phyloP scores from a whole-genome alignment of 2,888 invertebrate species.

The Oligia fasciuncula region DNA sequence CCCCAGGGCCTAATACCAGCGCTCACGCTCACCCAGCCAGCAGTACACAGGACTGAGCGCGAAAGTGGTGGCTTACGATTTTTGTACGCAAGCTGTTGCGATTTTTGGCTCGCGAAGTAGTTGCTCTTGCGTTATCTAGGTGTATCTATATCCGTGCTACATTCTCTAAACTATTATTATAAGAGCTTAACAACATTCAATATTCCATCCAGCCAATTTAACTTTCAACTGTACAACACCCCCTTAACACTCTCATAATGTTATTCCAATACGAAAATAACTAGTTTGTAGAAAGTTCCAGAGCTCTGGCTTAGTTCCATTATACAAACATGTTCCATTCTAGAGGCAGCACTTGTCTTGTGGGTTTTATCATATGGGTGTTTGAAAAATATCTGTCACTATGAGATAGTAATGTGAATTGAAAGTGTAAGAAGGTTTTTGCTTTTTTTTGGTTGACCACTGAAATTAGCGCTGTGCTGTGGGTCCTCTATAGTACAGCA shows the following conservation, averaged over 20 bases:
- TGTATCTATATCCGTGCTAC: too few relatives aligned
- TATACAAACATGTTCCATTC: slow-evolving; percentile 36
- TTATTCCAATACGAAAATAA: slow-evolving; percentile 63
- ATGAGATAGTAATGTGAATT: not conserved
- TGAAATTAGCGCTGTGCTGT: not conserved
- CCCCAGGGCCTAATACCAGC: too few relatives aligned
- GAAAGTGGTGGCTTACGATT: too few relatives aligned
- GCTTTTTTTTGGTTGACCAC: not conserved
- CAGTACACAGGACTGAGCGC: too few relatives aligned
- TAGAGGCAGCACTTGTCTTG: slow-evolving; percentile 27
- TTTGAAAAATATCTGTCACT: slow-evolving; percentile 1
- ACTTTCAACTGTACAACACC: slow-evolving; percentile 22
- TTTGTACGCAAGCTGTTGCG: too few relatives aligned
- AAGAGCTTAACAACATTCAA: slow-evolving; percentile 29
- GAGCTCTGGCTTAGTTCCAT: slow-evolving; percentile 33
- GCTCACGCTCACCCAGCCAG: too few relatives aligned
- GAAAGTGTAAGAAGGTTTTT: not conserved
- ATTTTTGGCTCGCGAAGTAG: too few relatives aligned
- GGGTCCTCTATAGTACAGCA: not conserved
- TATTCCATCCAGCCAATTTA: slow-evolving; percentile 27
- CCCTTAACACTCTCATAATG: slow-evolving; percentile 60
- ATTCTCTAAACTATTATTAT: slow-evolving; percentile 21
- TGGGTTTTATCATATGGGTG: slow-evolving; percentile 11
- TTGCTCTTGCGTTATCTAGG: too few relatives aligned
- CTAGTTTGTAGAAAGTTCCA: slow-evolving; percentile 52